These are phyloP conservation scores for Cyphomyrmex costatus DNA, from an alignment of 1,140 invertebrate genomes.

Conservation along the genomic window DNA sequence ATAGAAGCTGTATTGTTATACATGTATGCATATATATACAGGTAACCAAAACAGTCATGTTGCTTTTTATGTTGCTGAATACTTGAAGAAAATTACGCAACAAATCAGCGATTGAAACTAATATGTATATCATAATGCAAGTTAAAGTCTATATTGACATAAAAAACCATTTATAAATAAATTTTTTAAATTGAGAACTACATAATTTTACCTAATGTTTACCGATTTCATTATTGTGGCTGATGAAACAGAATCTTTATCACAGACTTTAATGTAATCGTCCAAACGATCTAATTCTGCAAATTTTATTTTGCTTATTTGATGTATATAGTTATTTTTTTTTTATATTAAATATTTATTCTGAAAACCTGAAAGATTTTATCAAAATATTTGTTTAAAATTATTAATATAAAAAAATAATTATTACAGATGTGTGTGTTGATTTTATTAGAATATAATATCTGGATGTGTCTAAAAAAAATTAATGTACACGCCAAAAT, in stretches of 20 bases:
- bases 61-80: neutral
- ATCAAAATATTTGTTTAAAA: neutral
- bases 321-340: neutral
- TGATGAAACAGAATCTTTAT: neutral
- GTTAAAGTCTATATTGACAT: neutral
- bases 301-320: neutral
- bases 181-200: neutral
- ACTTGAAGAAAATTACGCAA: neutral
- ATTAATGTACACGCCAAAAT: neutral
- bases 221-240: no score
- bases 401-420: constrained; percentile 7
- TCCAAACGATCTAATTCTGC: neutral
- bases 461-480: neutral
- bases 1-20: neutral
- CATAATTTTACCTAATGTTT: neutral
- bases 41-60: neutral
- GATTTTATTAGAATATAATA: neutral
- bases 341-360: neutral
- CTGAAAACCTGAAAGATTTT: neutral
- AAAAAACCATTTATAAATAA: neutral
- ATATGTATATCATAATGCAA: neutral
- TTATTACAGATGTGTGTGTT: neutral
- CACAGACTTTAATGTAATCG: neutral
- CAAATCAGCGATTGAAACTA: neutral
- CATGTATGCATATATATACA: neutral